Percentiles rank a stretch among this genome's conserved stretches.
phyloP scores from a whole-genome alignment of 1,140 invertebrate species.

The Neodiprion virginianus region DNA sequence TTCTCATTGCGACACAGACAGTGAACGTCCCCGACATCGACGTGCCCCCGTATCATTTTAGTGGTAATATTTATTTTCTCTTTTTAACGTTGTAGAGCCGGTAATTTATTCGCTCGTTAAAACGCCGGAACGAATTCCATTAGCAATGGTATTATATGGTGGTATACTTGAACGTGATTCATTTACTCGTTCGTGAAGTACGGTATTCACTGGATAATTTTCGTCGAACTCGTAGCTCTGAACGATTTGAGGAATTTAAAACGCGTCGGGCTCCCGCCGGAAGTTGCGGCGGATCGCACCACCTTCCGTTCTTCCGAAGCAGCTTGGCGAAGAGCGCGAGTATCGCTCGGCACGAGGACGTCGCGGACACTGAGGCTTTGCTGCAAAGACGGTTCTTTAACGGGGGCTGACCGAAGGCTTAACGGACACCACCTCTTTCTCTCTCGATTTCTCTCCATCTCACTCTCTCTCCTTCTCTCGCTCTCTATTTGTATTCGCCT shows the following conservation, averaged over 20 bases:
- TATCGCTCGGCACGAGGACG: conserved; percentile 4
- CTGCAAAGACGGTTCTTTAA: conserved; percentile 3
- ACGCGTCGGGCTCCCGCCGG: not conserved
- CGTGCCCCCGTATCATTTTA: not conserved
- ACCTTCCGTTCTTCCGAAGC: not conserved
- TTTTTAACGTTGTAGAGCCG: not conserved
- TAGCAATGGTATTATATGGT: no score
- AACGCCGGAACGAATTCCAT: no score
- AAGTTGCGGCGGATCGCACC: not conserved
- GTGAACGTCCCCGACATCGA: not conserved
- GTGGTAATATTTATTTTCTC: not conserved
- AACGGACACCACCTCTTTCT: conserved; percentile 21
- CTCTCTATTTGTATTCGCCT: conserved; percentile 5
- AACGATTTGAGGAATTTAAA: no score
- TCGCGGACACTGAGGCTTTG: not conserved
- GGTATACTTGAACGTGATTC: no score
- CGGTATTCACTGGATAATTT: no score
- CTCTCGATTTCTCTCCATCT: conserved; percentile 1
- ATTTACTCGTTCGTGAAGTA: no score
- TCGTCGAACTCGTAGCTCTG: no score
- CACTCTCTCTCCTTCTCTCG: no score
- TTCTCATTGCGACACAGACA: not conserved
- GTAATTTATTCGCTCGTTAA: no score
- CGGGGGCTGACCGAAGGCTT: not conserved
- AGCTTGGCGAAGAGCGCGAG: not conserved